Conservation (phyloP, 2,797 vertebrate genomes). For the Channa striata region DNA sequence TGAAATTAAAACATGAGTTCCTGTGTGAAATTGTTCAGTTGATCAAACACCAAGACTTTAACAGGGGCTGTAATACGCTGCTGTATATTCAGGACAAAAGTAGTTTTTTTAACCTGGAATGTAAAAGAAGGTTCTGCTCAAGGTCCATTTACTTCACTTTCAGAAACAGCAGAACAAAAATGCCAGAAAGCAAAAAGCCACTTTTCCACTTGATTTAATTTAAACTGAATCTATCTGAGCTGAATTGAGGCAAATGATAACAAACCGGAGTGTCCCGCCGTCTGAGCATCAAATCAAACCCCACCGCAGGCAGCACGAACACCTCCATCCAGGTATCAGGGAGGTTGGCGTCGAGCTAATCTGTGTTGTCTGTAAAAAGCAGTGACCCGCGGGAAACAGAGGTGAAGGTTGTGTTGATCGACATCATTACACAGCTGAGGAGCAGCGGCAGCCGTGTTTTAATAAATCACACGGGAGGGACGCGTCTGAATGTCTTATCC, state of each 20-base stretch:
- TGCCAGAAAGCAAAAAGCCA: neutral
- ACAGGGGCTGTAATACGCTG: no score
- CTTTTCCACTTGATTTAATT: neutral
- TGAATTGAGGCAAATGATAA: neutral
- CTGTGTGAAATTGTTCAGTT: no score
- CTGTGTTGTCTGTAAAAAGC: conserved; percentile 32
- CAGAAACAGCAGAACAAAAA: neutral
- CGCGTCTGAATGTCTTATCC: neutral
- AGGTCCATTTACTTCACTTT: neutral
- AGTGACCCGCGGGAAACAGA: conserved; percentile 6
- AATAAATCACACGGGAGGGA: conserved; percentile 21
- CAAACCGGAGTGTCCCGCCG: neutral
- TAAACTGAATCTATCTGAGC: neutral
- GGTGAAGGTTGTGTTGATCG: conserved; percentile 37
- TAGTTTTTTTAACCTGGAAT: no score
- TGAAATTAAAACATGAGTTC: no score
- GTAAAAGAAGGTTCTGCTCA: no score
- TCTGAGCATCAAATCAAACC: neutral
- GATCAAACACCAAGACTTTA: no score
- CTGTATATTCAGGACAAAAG: no score
- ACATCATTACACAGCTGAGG: conserved; percentile 13
- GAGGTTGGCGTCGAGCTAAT: conserved; percentile 5
- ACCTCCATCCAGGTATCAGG: neutral
- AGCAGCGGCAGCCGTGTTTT: neutral
- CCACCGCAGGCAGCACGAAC: neutral